Evolutionary conservation across 2,113 vertebrate genomes (phyloP), one percentile per base, ranked within the genome.

Genomic region (Hippocampus comes): DNA sequence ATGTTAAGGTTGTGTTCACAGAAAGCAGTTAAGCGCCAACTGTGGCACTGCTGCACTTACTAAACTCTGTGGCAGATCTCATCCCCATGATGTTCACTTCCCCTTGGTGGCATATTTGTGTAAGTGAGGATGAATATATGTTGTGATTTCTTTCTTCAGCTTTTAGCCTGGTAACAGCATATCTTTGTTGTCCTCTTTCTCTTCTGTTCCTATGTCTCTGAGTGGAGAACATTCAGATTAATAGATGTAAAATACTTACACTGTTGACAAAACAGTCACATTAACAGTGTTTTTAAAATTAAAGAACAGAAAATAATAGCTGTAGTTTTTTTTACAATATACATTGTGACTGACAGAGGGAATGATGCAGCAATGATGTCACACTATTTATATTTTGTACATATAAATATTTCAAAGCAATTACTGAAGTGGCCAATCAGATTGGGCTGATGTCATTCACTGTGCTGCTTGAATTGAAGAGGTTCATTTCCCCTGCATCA

Each of bases 311-410:
- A 41, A 48, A 25, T 15, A 48, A 48, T 25, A 49, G 42, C 64
- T 48, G 41, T 65, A 23, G 21, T 10, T 25, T 25, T 27, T 15
- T 27, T 15, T 15, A 9, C 7, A 27, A 27, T 9, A 9, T 4
- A 3, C 41, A 48, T 41, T 42, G 38, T n/a, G 34, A 64, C 18
- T 27, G 23, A 48, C 38, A 66, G 43, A 66, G 43, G 64, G 42
- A 48, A 18, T 66, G 64, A 66, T 66, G 64, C 23, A 66, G 18
- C 14, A 25, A 66, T 27, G 64, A 66, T 48, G 64, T 66, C 42
- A 48, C 43, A 27, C 64, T 10, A 34, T 30, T 48, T 48, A 18
- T 15, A 66, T 48, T 66, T 49, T 48, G 64, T 46, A 9, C 27
- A 48, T 18, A 34, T 34, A 30, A 61, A 61, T 61, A 61, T 61